A percentile compares a stretch with the other conserved stretches of the same genome.
These are phyloP conservation scores for Cacatua alba DNA, from an alignment of 2,113 vertebrate species.

Conservation along the genomic window DNA sequence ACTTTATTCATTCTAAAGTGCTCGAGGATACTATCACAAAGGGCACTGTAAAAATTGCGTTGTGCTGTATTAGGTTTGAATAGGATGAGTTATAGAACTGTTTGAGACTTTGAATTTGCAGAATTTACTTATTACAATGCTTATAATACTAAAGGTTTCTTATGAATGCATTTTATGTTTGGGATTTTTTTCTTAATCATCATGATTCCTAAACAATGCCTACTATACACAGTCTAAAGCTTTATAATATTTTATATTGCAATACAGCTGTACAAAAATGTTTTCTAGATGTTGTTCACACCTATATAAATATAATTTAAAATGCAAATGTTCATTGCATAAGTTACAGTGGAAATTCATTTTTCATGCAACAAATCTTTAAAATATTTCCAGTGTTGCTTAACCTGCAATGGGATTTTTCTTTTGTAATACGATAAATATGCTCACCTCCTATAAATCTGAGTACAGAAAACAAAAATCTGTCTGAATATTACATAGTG, in stretches of 20 bases:
- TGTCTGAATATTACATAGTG: background rate
- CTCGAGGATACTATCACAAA: constrained; percentile 64
- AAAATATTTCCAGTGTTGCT: background rate
- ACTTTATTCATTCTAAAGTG: constrained; percentile 61
- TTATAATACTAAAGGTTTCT: constrained; percentile 38
- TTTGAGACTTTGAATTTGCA: constrained; percentile 52
- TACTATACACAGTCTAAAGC: background rate
- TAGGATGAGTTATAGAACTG: constrained; percentile 38
- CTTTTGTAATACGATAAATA: background rate
- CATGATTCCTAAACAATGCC: constrained; percentile 13
- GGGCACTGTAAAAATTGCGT: constrained; percentile 29
- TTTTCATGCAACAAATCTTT: background rate
- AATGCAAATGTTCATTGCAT: background rate
- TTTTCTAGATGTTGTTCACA: background rate
- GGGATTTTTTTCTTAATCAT: background rate
- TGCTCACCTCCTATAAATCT: background rate
- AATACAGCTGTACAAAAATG: background rate
- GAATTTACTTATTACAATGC: constrained; percentile 46
- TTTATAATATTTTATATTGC: background rate
- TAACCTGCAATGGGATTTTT: background rate
- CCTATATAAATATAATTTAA: background rate
- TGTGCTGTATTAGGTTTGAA: constrained; percentile 49
- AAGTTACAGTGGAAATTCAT: background rate
- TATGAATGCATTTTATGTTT: constrained; percentile 33
- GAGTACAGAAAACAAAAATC: background rate